Base-by-base conservation (phyloP, 2,797 vertebrate species). In the Clarias pachynema region DNA sequence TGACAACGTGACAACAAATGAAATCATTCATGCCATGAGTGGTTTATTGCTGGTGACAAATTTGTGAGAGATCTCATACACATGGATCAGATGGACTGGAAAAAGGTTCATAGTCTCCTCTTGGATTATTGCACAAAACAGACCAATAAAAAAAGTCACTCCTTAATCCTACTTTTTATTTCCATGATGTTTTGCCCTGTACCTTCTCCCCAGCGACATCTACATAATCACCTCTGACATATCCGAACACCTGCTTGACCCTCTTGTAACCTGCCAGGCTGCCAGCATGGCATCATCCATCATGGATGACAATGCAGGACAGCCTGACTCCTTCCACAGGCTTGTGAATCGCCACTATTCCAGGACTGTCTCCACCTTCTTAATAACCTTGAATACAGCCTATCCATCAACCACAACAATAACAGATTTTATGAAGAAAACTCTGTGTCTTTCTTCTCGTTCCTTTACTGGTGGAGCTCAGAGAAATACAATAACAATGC, bases 401-500 rank as follows among this genome's bases (percentile, higher is more conserved):
- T 89, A 86, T 86, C 82, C 84, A 89, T 89, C 85, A 79, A 40
- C 79, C 63, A 75, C 85, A 88, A 91, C 92, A 90, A 90, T 89
- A 85, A 83, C 82, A 87, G 86, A 87, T 91, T 89, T 91, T 89
- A 86, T 89, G 90, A 87, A 91, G 40, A 83, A 88, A 68, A 7
- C 56, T 73, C 73, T 82, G 87, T 84, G 89, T 92, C 85, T 81
- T 86, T 73, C 81, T 5, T 63, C 29, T 44, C 56, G 22, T 60
- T 40, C 7, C 31, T 29, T 69, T 26, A 49, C 70, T 29, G 22
- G 37, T 66, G 49, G 57, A 83, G 10, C 78, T 84, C 91, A 74
- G 86, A 87, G 92, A 92, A 93, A 94, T 89, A 93, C 90, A 94
- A 93, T 74, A 93, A 91, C 88, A 84, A 86, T 79, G 88, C 89